Evolutionary conservation across 2,888 invertebrate species (phyloP).

Genomic region (Phyto melanocephala): DNA sequence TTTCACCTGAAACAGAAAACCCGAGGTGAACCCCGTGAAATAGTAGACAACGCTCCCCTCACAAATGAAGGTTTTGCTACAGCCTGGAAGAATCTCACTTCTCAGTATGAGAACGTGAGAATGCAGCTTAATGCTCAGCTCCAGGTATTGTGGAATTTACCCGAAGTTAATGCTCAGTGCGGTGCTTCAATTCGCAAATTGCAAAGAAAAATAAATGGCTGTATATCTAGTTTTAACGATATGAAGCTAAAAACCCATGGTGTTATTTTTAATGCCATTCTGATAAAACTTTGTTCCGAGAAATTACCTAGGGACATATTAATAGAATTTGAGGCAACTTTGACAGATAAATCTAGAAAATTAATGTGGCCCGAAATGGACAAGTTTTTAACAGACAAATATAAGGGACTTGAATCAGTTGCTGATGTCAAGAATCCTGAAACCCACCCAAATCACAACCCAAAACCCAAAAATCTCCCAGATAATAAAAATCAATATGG

Average conservation of each 20-base stretch:
- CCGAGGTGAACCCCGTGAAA: slow-evolving; percentile 18
- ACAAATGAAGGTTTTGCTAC: slow-evolving; percentile 16
- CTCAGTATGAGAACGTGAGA: slow-evolving; percentile 9
- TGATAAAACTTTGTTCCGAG: not conserved
- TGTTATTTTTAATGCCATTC: too few relatives aligned
- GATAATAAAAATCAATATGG: not conserved
- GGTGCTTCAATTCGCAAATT: not conserved
- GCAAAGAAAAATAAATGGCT: slow-evolving; percentile 5
- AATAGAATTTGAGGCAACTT: not conserved
- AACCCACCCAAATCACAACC: not conserved
- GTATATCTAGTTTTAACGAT: slow-evolving; percentile 14
- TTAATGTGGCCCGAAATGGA: not conserved
- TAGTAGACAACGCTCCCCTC: not conserved
- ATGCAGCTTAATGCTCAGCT: slow-evolving; percentile 23
- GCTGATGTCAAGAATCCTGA: not conserved
- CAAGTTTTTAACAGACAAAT: slow-evolving; percentile 1
- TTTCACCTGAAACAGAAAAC: slow-evolving; percentile 22
- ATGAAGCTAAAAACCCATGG: not conserved
- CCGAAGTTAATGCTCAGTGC: not conserved
- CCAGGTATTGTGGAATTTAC: slow-evolving; percentile 10
- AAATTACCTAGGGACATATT: not conserved
- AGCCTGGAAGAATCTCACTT: not conserved
- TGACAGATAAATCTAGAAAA: not conserved
- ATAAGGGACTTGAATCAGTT: not conserved
- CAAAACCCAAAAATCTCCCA: not conserved